Evolutionary conservation across 1,140 invertebrate genomes (phyloP).

Genomic region (Neomicropteryx cornuta): DNA sequence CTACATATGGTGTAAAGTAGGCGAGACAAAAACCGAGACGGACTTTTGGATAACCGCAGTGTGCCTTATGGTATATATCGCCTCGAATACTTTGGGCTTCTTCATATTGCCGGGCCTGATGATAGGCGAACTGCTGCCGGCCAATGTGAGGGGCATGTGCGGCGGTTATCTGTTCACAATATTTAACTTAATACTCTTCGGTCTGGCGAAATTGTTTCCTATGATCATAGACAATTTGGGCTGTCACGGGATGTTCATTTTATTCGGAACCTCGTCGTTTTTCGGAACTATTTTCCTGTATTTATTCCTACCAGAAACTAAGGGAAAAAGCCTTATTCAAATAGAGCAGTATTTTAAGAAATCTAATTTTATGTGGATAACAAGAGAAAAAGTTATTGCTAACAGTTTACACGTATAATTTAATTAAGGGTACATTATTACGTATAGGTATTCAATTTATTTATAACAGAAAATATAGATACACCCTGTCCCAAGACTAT

Average conservation of each 20-base stretch:
- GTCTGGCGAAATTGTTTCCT: slow-evolving; percentile 63
- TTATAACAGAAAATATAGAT: too few species aligned
- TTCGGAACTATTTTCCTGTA: slow-evolving; percentile 56
- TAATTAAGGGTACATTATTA: too few species aligned
- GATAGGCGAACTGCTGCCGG: slow-evolving; percentile 58
- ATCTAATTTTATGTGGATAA: slow-evolving; percentile 51
- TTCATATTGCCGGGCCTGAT: slow-evolving; percentile 59
- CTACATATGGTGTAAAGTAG: slow-evolving; percentile 35
- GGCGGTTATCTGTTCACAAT: slow-evolving; percentile 59
- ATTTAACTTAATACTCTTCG: slow-evolving; percentile 55
- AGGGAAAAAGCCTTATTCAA: slow-evolving; percentile 62
- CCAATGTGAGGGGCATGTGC: slow-evolving; percentile 48
- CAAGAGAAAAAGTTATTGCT: slow-evolving; percentile 24
- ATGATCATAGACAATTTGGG: slow-evolving; percentile 44
- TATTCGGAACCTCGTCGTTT: slow-evolving; percentile 56
- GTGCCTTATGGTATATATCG: slow-evolving; percentile 52
- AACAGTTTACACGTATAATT: slow-evolving; percentile 22
- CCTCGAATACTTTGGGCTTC: slow-evolving; percentile 57
- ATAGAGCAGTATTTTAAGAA: slow-evolving; percentile 69
- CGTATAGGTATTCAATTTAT: too few species aligned
- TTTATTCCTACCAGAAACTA: slow-evolving; percentile 72
- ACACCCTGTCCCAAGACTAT: too few species aligned
- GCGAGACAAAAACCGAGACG: slow-evolving; percentile 21
- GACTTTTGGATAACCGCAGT: slow-evolving; percentile 38
- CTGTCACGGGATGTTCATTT: slow-evolving; percentile 48